Evolutionary conservation across 1,140 invertebrate genomes (phyloP), one percentile per base, ranked within the genome.

Genomic region (Orius insidiosus): DNA sequence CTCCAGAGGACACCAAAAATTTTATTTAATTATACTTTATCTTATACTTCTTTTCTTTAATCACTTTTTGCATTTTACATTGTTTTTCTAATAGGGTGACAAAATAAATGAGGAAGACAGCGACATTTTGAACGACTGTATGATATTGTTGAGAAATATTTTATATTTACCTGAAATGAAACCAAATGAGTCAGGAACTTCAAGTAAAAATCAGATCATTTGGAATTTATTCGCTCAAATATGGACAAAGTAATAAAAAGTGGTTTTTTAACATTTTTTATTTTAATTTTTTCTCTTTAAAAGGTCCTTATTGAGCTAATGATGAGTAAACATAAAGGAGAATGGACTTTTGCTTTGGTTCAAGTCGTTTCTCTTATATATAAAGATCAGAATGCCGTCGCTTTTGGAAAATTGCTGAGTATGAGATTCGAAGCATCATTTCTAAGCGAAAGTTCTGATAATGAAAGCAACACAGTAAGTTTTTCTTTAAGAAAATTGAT

Each of bases 221-320:
- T 81, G 80, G 80, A 81, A 81, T 56, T 61, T 82, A 7, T 82
- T 82, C 57, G 75, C 76, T 35, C 76, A 81, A 58, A 75, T 55
- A 68, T 82, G 45, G 79, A 81, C 56, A 80, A 79, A 60, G n/a
- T 14, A 46, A n/a, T n/a, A n/a, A n/a, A n/a, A 24, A n/a, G n/a
- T n/a, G n/a, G n/a, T n/a, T n/a, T n/a, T n/a, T n/a, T n/a, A n/a
- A n/a, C n/a, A n/a, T n/a, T n/a, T 50, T 46, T 45, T 3, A 45
- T 35, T 35, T 46, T 38, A 34, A 41, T 37, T 15, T 46, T 36
- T n/a, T n/a, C n/a, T n/a, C n/a, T n/a, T n/a, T n/a, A n/a, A 5
- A 11, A 54, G 53, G 39, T 55, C 10, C 40, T 55, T 14, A 52
- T 54, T n/a, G 48, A 53, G 10, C 43, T 55, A 15, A 52, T 53